These are phyloP conservation scores for Asarcornis scutulata DNA, from an alignment of 2,113 vertebrate genomes.

Conservation along the genomic window DNA sequence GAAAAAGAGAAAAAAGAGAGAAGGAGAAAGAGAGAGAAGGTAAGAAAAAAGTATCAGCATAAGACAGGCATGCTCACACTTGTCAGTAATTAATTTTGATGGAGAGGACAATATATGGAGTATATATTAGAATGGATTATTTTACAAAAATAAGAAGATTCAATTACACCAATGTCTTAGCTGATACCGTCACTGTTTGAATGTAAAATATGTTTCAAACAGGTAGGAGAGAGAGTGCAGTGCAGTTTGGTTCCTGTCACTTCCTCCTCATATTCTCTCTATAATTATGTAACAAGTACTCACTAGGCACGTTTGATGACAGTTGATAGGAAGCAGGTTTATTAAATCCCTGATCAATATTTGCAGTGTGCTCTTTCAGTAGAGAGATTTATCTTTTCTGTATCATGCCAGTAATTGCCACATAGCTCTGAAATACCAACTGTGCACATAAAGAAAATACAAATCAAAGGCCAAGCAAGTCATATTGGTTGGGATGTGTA, in stretches of 20 bases:
- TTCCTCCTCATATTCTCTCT: background rate
- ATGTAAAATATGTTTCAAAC: constrained; percentile 11
- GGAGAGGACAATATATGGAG: constrained; percentile 38
- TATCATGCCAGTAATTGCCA: background rate
- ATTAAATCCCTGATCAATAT: background rate
- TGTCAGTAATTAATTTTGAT: constrained; percentile 47
- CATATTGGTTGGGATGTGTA: background rate
- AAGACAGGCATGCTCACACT: constrained; percentile 40
- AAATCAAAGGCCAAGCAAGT: background rate
- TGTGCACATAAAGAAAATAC: background rate
- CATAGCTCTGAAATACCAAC: background rate
- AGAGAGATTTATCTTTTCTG: background rate
- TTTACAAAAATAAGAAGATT: constrained; percentile 36
- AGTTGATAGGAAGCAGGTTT: constrained; percentile 16
- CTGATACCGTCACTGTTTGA: constrained; percentile 34
- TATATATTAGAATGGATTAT: constrained; percentile 32
- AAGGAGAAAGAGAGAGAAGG: background rate
- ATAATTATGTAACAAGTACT: background rate
- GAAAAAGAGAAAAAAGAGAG: background rate
- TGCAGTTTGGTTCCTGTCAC: background rate
- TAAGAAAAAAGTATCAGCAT: constrained; percentile 26
- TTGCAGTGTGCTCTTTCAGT: background rate
- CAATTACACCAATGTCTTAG: constrained; percentile 29
- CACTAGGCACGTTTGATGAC: background rate
- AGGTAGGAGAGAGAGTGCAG: rapidly evolving